A percentile compares a stretch with the other conserved stretches of the same genome.
Conservation (phyloP, 2,113 vertebrate species). For the Oncorhynchus masou region DNA sequence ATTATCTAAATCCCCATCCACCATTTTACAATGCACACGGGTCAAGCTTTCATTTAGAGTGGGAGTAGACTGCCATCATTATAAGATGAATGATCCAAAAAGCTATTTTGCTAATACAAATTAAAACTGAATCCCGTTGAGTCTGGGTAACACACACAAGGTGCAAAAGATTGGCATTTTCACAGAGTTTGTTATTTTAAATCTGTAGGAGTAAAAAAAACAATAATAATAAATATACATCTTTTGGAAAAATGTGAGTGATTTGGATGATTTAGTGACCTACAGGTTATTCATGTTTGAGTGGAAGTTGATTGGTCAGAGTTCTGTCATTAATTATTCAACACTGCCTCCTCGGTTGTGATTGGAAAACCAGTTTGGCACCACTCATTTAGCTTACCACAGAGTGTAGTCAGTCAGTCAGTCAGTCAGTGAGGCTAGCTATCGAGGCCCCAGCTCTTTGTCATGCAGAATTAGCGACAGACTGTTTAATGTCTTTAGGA, state of each 20-base stretch:
- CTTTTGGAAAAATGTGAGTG: slow-evolving; percentile 4
- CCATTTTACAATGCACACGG: slow-evolving; percentile 21
- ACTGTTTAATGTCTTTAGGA: slow-evolving; percentile 64
- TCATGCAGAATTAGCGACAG: slow-evolving; percentile 61
- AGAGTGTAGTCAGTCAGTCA: slow-evolving; percentile 34
- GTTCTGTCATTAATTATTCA: slow-evolving; percentile 25
- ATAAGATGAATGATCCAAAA: background rate
- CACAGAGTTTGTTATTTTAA: slow-evolving; percentile 25
- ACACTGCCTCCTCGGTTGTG: slow-evolving; percentile 38
- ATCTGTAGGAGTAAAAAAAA: background rate
- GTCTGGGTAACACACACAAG: slow-evolving; percentile 19
- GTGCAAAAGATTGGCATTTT: slow-evolving; percentile 20
- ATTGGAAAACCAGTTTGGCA: slow-evolving; percentile 29
- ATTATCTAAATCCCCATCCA: slow-evolving; percentile 25
- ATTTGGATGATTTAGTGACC: slow-evolving; percentile 29
- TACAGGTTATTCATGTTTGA: slow-evolving; percentile 16
- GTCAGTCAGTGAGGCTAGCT: slow-evolving; percentile 23
- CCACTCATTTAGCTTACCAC: slow-evolving; percentile 37
- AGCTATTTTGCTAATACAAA: slow-evolving; percentile 26
- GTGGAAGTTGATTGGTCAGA: slow-evolving; percentile 31
- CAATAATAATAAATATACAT: background rate
- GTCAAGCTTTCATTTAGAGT: slow-evolving; percentile 28
- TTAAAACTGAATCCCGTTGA: slow-evolving; percentile 9
- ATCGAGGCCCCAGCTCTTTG: slow-evolving; percentile 44
- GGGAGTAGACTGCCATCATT: background rate